phyloP scores from a whole-genome alignment of 2,888 invertebrate genomes.

The Salpingus planirostris region DNA sequence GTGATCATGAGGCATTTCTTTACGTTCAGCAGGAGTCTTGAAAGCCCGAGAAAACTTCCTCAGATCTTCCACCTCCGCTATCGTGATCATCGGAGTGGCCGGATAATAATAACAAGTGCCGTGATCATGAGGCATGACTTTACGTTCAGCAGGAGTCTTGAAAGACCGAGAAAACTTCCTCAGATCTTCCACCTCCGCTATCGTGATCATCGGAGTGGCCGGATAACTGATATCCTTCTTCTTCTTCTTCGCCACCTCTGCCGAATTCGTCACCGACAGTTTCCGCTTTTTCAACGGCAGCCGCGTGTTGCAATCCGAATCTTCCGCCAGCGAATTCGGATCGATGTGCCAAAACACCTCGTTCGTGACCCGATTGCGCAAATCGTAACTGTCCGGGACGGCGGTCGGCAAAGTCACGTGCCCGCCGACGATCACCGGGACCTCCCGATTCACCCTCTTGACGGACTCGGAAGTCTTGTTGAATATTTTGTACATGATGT shows the following conservation, averaged over 20 bases:
- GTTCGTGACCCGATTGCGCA: slow-evolving; percentile 19
- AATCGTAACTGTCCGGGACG: slow-evolving; percentile 22
- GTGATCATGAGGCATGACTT: slow-evolving; percentile 37
- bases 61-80: no score
- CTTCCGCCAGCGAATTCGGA: no score
- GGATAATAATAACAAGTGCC: no score
- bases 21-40: no score
- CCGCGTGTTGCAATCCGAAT: slow-evolving; percentile 24
- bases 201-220: slow-evolving; percentile 37
- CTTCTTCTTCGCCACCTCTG: no score
- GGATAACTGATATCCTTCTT: slow-evolving; percentile 36
- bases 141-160: slow-evolving; percentile 37
- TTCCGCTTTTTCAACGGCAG: slow-evolving; percentile 35
- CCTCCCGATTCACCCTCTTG: no score
- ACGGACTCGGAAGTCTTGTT: slow-evolving; percentile 19
- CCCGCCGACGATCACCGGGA: no score
- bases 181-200: slow-evolving; percentile 36
- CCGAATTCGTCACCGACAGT: slow-evolving; percentile 21
- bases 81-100: no score
- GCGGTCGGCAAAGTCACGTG: slow-evolving; percentile 23
- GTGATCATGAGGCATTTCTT: no score
- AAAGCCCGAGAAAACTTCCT: no score
- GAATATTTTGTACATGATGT: slow-evolving; percentile 22
- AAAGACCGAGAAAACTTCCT: slow-evolving; percentile 27
- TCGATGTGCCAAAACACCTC: slow-evolving; percentile 17